A percentile compares a stretch with the other conserved stretches of the same genome.
Conservation (phyloP, 2,888 invertebrate genomes). For the Leucophora obtusa region DNA sequence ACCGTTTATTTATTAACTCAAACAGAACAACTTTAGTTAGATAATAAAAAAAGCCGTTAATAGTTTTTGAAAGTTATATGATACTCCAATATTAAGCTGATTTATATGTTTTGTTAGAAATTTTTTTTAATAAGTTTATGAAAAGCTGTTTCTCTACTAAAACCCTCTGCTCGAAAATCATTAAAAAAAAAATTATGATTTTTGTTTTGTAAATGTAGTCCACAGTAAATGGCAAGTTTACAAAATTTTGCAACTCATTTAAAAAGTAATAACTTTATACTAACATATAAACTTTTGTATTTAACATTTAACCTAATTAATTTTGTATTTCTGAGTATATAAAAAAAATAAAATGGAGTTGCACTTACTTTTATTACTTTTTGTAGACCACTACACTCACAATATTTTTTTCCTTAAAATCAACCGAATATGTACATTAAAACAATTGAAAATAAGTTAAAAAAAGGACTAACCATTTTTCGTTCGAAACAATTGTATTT, state of each 20-base stretch:
- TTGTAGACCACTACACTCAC: no score
- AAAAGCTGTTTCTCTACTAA: background rate
- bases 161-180: background rate
- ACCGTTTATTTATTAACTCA: conserved; percentile 44
- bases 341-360: no score
- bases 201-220: background rate
- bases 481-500: no score
- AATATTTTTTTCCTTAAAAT: no score
- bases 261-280: conserved; percentile 9
- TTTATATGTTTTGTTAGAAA: background rate
- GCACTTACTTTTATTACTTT: no score
- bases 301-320: conserved; percentile 33
- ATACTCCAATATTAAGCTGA: background rate
- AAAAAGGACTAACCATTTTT: no score
- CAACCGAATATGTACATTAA: no score
- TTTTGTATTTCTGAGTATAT: conserved; percentile 8
- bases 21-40: conserved; percentile 26
- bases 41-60: conserved; percentile 44
- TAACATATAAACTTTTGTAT: background rate
- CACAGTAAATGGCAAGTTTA: conserved; percentile 4
- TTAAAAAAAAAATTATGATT: background rate
- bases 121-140: conserved; percentile 43
- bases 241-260: conserved; percentile 32
- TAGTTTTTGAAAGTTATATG: background rate
- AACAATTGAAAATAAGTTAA: no score